Conservation (phyloP, 2,797 vertebrate genomes). For the Aldrovandia affinis region DNA sequence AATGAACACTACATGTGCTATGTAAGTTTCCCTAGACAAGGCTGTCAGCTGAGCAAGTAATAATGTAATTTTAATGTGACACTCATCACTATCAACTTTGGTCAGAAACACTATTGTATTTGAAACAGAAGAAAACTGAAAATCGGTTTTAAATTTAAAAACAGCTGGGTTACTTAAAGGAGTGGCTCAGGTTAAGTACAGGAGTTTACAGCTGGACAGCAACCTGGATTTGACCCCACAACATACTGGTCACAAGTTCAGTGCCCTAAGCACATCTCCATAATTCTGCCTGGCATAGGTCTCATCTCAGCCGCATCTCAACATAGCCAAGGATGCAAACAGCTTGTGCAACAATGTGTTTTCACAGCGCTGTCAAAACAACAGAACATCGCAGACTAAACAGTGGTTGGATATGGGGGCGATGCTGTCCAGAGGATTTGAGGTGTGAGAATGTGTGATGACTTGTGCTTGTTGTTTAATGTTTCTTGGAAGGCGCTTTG, state of each 20-base stretch:
- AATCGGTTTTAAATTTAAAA: not conserved
- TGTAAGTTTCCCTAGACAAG: too few relatives aligned
- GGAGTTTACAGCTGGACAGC: constrained; percentile 40
- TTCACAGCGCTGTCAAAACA: constrained; percentile 68
- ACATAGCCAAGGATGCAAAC: constrained; percentile 54
- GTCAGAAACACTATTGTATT: not conserved
- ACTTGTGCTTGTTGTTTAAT: not conserved
- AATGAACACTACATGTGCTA: too few relatives aligned
- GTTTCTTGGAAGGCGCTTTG: not conserved
- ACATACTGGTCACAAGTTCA: constrained; percentile 47
- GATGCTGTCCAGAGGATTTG: constrained; percentile 49
- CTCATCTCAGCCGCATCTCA: constrained; percentile 39
- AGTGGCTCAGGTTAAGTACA: constrained; percentile 53
- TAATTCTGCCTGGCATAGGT: constrained; percentile 35
- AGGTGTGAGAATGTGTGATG: constrained; percentile 44
- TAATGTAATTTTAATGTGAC: not conserved
- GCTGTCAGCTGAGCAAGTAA: not conserved
- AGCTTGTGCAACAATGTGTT: constrained; percentile 53
- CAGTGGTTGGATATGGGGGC: constrained; percentile 47
- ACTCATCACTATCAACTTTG: not conserved
- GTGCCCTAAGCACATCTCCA: constrained; percentile 46
- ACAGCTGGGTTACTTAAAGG: not conserved
- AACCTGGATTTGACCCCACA: constrained; percentile 42
- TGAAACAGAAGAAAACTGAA: too few relatives aligned
- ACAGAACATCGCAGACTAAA: constrained; percentile 67